Evolutionary conservation across 2,113 vertebrate genomes (phyloP), one percentile per base, ranked within the genome.

Genomic region (Coptodon bakossiorum): DNA sequence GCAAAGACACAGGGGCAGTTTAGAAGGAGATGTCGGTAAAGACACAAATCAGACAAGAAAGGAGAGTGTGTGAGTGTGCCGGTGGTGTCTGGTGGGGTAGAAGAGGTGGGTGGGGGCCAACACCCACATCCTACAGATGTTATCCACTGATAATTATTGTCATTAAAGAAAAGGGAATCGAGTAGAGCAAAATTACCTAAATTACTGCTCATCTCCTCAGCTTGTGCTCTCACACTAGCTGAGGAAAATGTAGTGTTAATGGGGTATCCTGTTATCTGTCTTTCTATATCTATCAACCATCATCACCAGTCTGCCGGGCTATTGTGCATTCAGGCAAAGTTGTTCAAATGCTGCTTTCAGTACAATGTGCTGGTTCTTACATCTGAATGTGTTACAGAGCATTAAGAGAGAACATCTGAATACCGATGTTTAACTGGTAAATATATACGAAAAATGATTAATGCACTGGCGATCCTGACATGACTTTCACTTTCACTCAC

Each of bases 61-160:
- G 31, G 53, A 80, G 29, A 22, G 10, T 36, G 52, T 76, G 48
- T 29, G 48, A 68, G 48, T 78, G 45, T 78, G 73, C 17, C 27
- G 4, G 6, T 78, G 71, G 16, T 50, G 43, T 78, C 43, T 50
- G 43, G 73, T n/a, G 73, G 73, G 45, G 45, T 1, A 11, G 45
- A 31, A 78, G 45, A 31, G 27, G 27, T 52, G 73, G 45, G 54
- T 27, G 80, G 40, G 79, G 48, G 85, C 38, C 52, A 88, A 61
- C 50, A 63, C 81, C 56, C 63, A 52, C 78, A 54, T 71, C 87
- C 78, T 85, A 78, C 90, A 90, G 88, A 92, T 94, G 91, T 93
- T 94, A 93, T 86, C 86, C 79, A 81, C 43, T 29, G 86, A 90
- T 94, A 95, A 95, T 95, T 92, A 91, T 91, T 89, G 90, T 93